These are phyloP conservation scores for Geophilus truncorum DNA, from an alignment of 2,888 invertebrate genomes.

Conservation along the genomic window DNA sequence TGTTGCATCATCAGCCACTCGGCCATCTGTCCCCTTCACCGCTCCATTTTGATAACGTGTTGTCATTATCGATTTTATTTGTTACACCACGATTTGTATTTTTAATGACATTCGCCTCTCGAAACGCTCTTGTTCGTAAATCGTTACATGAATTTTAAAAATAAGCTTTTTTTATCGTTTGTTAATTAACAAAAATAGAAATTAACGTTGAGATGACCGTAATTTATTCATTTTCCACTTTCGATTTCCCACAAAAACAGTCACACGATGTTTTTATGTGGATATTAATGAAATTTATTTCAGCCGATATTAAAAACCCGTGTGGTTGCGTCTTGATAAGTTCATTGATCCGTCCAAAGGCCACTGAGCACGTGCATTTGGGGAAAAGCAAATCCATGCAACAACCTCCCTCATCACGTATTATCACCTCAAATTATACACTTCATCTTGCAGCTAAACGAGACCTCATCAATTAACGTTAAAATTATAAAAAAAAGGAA, in stretches of 20 bases:
- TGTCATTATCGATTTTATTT: neutral
- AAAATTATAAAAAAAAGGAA: neutral
- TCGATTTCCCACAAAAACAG: neutral
- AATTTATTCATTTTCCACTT: neutral
- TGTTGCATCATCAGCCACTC: neutral
- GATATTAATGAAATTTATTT: neutral
- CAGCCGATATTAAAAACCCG: neutral
- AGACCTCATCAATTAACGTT: neutral
- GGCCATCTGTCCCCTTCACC: neutral
- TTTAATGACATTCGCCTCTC: neutral
- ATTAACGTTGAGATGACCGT: neutral
- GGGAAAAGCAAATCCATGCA: slow-evolving; percentile 14
- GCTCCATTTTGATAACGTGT: neutral
- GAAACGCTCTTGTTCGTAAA: too few species aligned
- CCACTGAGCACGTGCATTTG: slow-evolving; percentile 14
- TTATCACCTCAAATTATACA: neutral
- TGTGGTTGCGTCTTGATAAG: neutral
- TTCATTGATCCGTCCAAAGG: slow-evolving; percentile 11
- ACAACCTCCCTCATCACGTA: neutral
- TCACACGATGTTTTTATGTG: neutral
- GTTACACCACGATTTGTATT: neutral
- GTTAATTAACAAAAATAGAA: too few species aligned
- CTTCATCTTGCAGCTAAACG: neutral
- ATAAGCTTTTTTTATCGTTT: too few species aligned
- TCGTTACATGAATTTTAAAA: too few species aligned